Base-by-base conservation (phyloP, 92 coral and sea anemone genomes). In the Zoanthus sociatus region DNA sequence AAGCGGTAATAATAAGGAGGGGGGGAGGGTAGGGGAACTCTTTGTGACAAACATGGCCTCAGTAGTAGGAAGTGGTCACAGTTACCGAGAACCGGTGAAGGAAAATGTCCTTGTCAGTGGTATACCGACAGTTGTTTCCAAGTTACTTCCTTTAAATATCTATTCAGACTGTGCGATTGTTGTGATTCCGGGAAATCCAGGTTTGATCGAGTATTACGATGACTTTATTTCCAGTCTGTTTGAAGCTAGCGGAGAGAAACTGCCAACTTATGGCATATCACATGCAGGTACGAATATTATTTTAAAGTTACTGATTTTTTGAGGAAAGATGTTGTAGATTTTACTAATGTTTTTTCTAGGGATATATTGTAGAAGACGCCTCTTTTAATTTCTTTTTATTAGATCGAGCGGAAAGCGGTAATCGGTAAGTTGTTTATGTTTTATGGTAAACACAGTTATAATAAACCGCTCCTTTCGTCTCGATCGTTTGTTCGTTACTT, bases 151-250 rank as follows among this genome's bases (percentile, higher is more conserved):
- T 9, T 33, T 37, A 42, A 76, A 53, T 6, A 76, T 60, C 18
- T 31, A 56, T 70, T 51, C 89, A 63, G 84, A 89, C 21, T 21
- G 51, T 31, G 93, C 88, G 6, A 88, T 94, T 77, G 97, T 95
- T 7, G 81, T 97, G 15, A 94, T 97, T 76, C 99, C 99, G 20
- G 99, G 99, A 76, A 97, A 97, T 85, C 99, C 99, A 10, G 99
- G 99, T 20, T 83, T 97, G 74, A 93, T 97, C 7, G 97, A 94
- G 51, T 97, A 93, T 90, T 97, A 97, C 68, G 99, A 97, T 76
- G 84, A 72, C 17, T 97, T 97, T 60, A 79, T 97, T 33, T 58
- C 87, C 50, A 60, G 94, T 69, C 88, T 97, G 83, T 97, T 88
- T 72, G 76, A 88, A 48, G 87, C 94, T 17, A 84, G 93, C 30